Base-by-base conservation (phyloP, 1,140 invertebrate species). In the Colletes latitarsis region DNA sequence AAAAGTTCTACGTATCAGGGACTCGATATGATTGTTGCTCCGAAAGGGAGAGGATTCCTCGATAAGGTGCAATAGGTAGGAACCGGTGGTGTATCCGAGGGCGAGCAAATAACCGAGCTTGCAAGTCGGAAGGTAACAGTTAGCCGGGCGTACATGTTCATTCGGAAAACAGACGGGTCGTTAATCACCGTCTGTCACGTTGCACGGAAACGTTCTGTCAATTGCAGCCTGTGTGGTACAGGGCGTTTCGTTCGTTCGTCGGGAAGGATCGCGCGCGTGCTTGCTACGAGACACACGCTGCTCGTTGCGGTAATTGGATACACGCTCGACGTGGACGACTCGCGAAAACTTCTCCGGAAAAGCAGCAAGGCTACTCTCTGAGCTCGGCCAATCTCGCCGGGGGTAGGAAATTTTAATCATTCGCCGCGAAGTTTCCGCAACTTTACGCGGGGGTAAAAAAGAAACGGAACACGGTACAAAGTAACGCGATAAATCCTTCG, bases 171-270 rank as follows among this genome's bases (percentile, higher is more conserved):
- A 17, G 49, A 21, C 58, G 68, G 76, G 57, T 78, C 76, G 76
- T 78, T 78, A 78, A 78, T 78, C 76, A 72, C 67, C 49, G 76
- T 62, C 76, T 53, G 68, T 70, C 76, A 72, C 46, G 68, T 52
- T 12, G 30, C 57, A 46, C 14, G 46, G 49, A 63, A 71, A 55
- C 76, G 49, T 78, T 55, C 68, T 55, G 76, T 63, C 76, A 63
- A 64, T 72, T 55, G 58, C 76, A 64, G 58, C 14, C 68, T 43
- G 58, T 43, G 58, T n/a, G 8, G 14, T 30, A 30, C 30, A 30
- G 30, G 30, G 30, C 46, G 30, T 75, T 64, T 66, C 73, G 39
- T 67, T 57, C 39, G 39, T 4, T 15, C 17, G 5, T 58, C 6
- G 57, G 8, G 19, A 58, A 58, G 41, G 9, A 17, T n/a, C 63